These are phyloP conservation scores for Montipora foliosa DNA, from an alignment of 64 coral and sea anemone genomes.

Conservation along the genomic window DNA sequence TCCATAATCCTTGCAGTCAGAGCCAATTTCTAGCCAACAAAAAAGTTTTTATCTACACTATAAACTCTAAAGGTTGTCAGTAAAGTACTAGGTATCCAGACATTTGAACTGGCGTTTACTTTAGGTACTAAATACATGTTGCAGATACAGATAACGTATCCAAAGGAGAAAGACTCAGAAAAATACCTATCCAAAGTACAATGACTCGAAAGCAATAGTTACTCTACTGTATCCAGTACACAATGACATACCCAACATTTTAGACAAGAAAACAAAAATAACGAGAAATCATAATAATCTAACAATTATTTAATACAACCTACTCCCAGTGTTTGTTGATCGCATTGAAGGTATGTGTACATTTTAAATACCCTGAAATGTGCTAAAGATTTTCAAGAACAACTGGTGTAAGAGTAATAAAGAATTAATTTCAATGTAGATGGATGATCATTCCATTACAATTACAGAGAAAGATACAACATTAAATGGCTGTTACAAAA, in stretches of 20 bases:
- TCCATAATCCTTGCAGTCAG: background rate
- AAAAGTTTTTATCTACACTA: background rate
- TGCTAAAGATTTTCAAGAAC: background rate
- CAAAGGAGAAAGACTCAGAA: too few species aligned
- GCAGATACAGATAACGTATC: too few species aligned
- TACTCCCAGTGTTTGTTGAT: background rate
- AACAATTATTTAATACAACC: background rate
- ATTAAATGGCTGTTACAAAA: background rate
- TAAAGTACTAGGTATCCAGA: too few species aligned
- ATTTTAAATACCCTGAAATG: background rate
- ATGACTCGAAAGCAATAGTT: too few species aligned
- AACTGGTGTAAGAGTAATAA: background rate
- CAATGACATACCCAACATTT: background rate
- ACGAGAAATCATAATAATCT: background rate
- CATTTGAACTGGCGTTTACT: too few species aligned
- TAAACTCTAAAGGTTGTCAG: too few species aligned
- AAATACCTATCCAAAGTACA: too few species aligned
- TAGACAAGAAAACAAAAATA: background rate
- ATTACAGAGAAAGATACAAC: background rate
- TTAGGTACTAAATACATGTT: too few species aligned
- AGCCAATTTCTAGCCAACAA: background rate
- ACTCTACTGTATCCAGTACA: too few species aligned
- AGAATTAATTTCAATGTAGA: too few species aligned
- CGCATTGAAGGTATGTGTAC: background rate
- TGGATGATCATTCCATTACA: background rate